These are phyloP conservation scores for Lagocephalus sceleratus DNA, from an alignment of 2,797 vertebrate species.

Conservation along the genomic window DNA sequence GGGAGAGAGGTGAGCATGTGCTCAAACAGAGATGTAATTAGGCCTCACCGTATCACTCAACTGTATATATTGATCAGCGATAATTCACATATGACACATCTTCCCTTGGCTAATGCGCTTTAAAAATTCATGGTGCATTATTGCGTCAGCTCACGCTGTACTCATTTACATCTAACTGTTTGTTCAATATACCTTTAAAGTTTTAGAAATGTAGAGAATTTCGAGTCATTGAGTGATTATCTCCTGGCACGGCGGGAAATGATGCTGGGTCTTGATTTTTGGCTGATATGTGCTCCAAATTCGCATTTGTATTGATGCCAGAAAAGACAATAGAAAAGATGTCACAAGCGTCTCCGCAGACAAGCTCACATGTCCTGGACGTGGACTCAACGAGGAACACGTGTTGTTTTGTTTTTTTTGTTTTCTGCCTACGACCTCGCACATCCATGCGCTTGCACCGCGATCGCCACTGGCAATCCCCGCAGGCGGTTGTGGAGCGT, in stretches of 20 bases:
- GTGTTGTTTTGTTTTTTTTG: conserved; percentile 25
- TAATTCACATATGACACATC: conserved; percentile 61
- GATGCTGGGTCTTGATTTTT: conserved; percentile 2
- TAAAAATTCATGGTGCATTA: conserved; percentile 54
- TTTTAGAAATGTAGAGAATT: too few species aligned
- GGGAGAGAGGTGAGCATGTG: conserved; percentile 56
- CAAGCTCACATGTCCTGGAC: conserved; percentile 2
- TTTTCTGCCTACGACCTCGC: conserved; percentile 21
- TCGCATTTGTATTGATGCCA: conserved; percentile 1
- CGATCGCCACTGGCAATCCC: conserved; percentile 61
- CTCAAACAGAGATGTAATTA: conserved; percentile 67
- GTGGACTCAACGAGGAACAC: conserved; percentile 12
- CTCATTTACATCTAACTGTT: conserved; percentile 23
- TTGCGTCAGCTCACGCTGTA: conserved; percentile 27
- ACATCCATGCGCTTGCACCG: conserved; percentile 3
- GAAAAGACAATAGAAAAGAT: conserved; percentile 19
- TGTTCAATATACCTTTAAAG: background rate
- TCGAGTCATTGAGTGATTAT: conserved; percentile 5
- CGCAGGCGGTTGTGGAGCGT: conserved; percentile 59
- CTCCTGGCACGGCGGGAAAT: too few species aligned
- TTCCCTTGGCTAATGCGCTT: conserved; percentile 44
- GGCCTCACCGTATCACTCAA: conserved; percentile 54
- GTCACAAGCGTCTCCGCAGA: conserved; percentile 13
- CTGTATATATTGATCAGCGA: conserved; percentile 63
- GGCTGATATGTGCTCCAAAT: conserved; percentile 18